Conservation (phyloP, 2,113 vertebrate species). For the Thomomys bottae region DNA sequence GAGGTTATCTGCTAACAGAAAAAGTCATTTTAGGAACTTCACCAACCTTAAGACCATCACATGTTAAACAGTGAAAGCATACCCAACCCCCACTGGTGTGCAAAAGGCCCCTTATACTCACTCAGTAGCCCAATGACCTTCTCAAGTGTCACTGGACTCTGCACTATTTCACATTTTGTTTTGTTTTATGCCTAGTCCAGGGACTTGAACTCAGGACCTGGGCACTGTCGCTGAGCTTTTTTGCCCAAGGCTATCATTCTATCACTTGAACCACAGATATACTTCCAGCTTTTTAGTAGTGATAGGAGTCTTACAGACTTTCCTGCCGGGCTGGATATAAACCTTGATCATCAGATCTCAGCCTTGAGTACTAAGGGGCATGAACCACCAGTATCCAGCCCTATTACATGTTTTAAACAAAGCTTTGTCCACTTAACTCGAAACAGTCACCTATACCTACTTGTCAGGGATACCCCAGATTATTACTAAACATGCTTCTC, state of each 20-base stretch:
- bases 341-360: too few species aligned
- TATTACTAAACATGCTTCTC: not conserved
- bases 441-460: not conserved
- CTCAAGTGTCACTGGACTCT: constrained; percentile 21
- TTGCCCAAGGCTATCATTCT: too few species aligned
- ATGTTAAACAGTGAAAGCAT: not conserved
- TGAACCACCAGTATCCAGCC: too few species aligned
- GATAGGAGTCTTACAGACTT: too few species aligned
- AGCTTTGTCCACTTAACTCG: constrained; percentile 3
- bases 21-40: constrained; percentile 43
- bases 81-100: not conserved
- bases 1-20: constrained; percentile 90
- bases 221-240: too few species aligned
- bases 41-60: not conserved
- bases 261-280: too few species aligned
- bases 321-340: too few species aligned
- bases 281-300: too few species aligned
- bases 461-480: not conserved
- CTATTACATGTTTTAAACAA: not conserved
- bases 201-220: too few species aligned
- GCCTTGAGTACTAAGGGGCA: too few species aligned
- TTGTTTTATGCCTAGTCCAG: too few species aligned
- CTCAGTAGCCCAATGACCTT: not conserved
- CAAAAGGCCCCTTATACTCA: not conserved
- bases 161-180: not conserved